phyloP scores from a whole-genome alignment of 2,888 invertebrate species.

The Drosophila dives region DNA sequence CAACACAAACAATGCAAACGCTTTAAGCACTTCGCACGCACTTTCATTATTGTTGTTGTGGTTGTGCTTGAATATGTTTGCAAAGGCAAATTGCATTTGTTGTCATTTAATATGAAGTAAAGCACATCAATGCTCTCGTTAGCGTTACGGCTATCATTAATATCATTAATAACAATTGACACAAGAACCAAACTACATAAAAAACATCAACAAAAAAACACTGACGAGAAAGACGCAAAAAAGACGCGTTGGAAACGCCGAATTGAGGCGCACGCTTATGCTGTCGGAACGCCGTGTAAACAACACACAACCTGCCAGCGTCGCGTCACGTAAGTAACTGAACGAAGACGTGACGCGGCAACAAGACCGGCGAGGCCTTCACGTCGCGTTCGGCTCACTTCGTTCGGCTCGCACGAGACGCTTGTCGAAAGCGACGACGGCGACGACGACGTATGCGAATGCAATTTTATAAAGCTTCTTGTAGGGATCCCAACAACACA shows the following conservation, averaged over 20 bases:
- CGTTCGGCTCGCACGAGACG: conserved; percentile 32
- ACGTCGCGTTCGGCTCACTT: conserved; percentile 31
- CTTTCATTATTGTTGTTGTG: conserved; percentile 23
- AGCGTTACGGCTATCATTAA: conserved; percentile 13
- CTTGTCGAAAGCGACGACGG: conserved; percentile 17
- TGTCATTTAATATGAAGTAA: conserved; percentile 36
- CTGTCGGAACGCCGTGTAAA: conserved; percentile 1
- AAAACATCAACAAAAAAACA: conserved; percentile 21
- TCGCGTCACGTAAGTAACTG: conserved; percentile 68
- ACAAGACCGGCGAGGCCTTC: conserved; percentile 36
- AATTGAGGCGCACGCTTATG: conserved; percentile 20
- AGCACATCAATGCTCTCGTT: conserved; percentile 29
- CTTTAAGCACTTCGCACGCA: conserved; percentile 39
- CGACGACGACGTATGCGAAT: not conserved
- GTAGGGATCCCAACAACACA: conserved; percentile 8
- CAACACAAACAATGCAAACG: conserved; percentile 43
- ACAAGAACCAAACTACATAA: conserved; percentile 17
- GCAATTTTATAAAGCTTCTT: conserved; percentile 31
- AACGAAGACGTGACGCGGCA: conserved; percentile 31
- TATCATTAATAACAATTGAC: conserved; percentile 42
- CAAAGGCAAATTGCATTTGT: conserved; percentile 37
- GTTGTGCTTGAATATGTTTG: conserved; percentile 11
- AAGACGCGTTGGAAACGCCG: conserved; percentile 15
- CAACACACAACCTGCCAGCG: conserved; percentile 50
- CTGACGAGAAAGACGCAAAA: conserved; percentile 46